Conservation (phyloP, 2,888 invertebrate genomes). For the Lapara coniferarum region DNA sequence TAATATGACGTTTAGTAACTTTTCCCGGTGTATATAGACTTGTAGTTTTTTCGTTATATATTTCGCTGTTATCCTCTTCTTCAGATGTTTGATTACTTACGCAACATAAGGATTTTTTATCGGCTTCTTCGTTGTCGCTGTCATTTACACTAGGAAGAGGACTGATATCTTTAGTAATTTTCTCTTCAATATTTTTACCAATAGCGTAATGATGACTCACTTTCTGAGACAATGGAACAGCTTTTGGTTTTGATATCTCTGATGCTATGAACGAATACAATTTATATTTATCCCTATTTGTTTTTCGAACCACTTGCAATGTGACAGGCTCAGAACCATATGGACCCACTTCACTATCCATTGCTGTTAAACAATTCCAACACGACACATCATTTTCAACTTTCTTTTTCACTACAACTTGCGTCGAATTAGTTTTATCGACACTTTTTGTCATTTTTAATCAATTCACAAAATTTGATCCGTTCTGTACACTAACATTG, state of each 20-base stretch:
- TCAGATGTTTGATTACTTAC: constrained; percentile 7
- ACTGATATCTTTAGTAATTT: constrained; percentile 46
- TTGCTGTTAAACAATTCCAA: constrained; percentile 69
- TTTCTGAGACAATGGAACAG: constrained; percentile 69
- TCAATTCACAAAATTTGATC: constrained; percentile 27
- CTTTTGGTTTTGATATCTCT: constrained; percentile 66
- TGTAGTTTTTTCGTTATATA: background rate
- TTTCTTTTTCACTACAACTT: constrained; percentile 42
- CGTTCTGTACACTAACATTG: constrained; percentile 35
- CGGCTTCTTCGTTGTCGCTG: constrained; percentile 1
- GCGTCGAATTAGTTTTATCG: constrained; percentile 42
- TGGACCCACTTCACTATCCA: constrained; percentile 45
- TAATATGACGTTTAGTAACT: constrained; percentile 1
- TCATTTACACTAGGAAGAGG: background rate
- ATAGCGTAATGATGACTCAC: constrained; percentile 63
- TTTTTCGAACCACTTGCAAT: constrained; percentile 58
- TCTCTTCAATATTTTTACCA: constrained; percentile 64
- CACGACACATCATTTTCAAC: constrained; percentile 59
- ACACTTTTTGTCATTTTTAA: constrained; percentile 33
- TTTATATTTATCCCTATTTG: constrained; percentile 63
- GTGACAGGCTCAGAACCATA: constrained; percentile 46
- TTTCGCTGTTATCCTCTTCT: background rate
- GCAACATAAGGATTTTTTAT: background rate
- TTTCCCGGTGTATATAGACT: background rate
- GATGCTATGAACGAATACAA: constrained; percentile 68